Evolutionary conservation across 2,797 vertebrate species (phyloP).

Genomic region (Syngnathus acus): DNA sequence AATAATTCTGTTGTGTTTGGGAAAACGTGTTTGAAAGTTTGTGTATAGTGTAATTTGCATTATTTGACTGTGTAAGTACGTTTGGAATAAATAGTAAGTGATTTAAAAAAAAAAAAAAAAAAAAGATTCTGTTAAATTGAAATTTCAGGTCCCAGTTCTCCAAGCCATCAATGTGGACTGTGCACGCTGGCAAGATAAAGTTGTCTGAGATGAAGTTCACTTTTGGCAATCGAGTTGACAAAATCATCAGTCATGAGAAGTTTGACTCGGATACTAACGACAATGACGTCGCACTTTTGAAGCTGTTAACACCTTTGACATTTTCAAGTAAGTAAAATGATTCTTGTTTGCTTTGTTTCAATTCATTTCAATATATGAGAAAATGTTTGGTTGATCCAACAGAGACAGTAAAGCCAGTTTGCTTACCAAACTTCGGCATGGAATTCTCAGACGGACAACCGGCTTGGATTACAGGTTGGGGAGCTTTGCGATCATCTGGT

Average conservation of each 20-base stretch:
- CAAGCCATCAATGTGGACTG: slow-evolving; percentile 56
- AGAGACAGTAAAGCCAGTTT: slow-evolving; percentile 71
- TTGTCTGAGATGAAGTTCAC: slow-evolving; percentile 22
- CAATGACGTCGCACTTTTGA: slow-evolving; percentile 85
- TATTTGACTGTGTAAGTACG: not conserved
- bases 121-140: not conserved
- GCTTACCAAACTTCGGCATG: slow-evolving; percentile 79
- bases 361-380: not conserved
- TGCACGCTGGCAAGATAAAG: slow-evolving; percentile 64
- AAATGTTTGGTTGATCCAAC: not conserved
- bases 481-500: slow-evolving; percentile 51
- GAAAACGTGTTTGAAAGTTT: not conserved
- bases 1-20: not conserved
- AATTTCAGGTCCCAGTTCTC: slow-evolving; percentile 33
- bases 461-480: slow-evolving; percentile 89
- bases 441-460: slow-evolving; percentile 40
- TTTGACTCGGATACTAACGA: slow-evolving; percentile 67
- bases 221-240: slow-evolving; percentile 29
- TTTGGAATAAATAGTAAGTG: not conserved
- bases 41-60: no score
- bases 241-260: slow-evolving; percentile 68
- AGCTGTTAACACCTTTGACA: slow-evolving; percentile 58
- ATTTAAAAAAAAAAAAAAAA: not conserved
- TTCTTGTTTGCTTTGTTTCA: not conserved
- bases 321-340: slow-evolving; percentile 62